These are phyloP conservation scores for Anolis sagrei DNA, from an alignment of 2,113 vertebrate species.

Conservation along the genomic window DNA sequence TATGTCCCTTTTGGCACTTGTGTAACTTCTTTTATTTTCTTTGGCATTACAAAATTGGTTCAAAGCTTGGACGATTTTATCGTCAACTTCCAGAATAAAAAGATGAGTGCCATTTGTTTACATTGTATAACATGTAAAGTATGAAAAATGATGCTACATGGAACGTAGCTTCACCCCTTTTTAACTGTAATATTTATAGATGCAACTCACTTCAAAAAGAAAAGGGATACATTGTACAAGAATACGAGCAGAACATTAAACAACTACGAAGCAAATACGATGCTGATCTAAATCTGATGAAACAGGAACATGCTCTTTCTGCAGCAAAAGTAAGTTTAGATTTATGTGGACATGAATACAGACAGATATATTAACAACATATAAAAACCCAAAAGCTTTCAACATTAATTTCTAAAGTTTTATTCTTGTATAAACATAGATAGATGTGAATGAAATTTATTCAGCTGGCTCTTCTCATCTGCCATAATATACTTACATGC, in stretches of 20 bases:
- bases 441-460: conserved; percentile 13
- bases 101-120: background rate
- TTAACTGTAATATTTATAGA: conserved; percentile 71
- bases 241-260: conserved; percentile 78
- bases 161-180: conserved; percentile 34
- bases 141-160: background rate
- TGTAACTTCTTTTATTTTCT: background rate
- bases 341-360: background rate
- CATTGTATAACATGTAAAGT: background rate
- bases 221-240: conserved; percentile 76
- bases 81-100: background rate
- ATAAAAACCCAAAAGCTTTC: background rate
- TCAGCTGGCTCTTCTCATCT: background rate
- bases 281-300: conserved; percentile 80
- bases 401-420: background rate
- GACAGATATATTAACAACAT: background rate
- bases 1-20: background rate
- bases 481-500: fast-evolving
- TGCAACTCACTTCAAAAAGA: conserved; percentile 80
- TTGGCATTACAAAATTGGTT: background rate
- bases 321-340: conserved; percentile 82
- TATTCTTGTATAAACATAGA: background rate
- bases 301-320: conserved; percentile 85
- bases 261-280: conserved; percentile 82
- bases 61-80: conserved; percentile 5